These are phyloP conservation scores for Lamellibrachia satsuma DNA, from an alignment of 2,888 invertebrate genomes.

Conservation along the genomic window DNA sequence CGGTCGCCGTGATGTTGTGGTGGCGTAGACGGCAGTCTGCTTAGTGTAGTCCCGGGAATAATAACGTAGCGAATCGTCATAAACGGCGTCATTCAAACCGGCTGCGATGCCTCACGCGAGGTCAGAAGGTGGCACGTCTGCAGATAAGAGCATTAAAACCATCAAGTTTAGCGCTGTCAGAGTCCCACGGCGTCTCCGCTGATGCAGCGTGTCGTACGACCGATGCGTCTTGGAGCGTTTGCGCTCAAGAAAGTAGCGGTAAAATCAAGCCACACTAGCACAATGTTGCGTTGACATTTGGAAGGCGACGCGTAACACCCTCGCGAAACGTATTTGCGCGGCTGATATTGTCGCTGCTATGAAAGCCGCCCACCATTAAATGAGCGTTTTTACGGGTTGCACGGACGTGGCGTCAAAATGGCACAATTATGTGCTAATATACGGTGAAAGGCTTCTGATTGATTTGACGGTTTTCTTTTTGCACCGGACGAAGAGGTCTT, in stretches of 20 bases:
- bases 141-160: conserved; percentile 5
- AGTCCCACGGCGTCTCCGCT: not conserved
- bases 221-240: not conserved
- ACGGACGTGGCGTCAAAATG: not conserved
- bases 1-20: not conserved
- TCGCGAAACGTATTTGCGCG: not conserved
- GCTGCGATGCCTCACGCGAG: not conserved
- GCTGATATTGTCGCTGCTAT: not conserved
- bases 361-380: not conserved
- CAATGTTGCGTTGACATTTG: not conserved
- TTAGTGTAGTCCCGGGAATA: conserved; percentile 7
- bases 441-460: not conserved
- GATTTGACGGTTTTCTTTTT: not conserved
- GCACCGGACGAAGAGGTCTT: not conserved
- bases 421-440: not conserved
- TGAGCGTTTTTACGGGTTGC: not conserved
- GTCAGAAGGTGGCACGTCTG: not conserved
- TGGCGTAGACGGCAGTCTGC: not conserved
- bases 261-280: not conserved
- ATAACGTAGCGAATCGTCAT: not conserved
- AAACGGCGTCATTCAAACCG: not conserved
- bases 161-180: not conserved
- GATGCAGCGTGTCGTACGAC: not conserved
- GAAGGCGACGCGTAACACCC: not conserved
- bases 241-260: not conserved